Percentiles rank a stretch among this genome's conserved stretches.
Conservation (phyloP, 2,113 vertebrate species). For the Mustela nigripes region DNA sequence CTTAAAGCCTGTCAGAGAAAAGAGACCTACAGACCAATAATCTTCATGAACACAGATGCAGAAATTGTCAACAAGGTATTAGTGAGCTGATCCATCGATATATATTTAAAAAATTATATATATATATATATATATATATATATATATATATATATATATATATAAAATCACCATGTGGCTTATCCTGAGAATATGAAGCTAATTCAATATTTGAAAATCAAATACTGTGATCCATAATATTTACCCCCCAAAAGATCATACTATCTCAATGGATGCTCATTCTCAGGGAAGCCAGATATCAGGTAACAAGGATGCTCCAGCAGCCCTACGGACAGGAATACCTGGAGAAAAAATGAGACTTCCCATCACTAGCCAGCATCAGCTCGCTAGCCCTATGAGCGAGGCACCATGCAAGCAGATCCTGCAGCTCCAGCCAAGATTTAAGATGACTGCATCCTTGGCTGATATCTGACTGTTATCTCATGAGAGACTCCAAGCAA, state of each 20-base stretch:
- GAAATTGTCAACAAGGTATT: neutral
- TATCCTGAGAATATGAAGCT: neutral
- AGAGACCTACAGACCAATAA: neutral
- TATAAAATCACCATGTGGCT: neutral
- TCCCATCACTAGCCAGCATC: neutral
- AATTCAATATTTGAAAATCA: neutral
- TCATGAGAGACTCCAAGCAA: neutral
- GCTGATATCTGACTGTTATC: neutral
- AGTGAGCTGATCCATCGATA: neutral
- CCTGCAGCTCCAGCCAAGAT: neutral
- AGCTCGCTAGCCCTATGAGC: no score
- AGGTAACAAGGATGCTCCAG: neutral
- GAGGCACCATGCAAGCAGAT: neutral
- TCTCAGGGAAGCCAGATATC: neutral
- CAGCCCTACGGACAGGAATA: neutral
- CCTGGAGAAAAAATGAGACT: neutral
- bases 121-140: neutral
- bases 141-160: no score
- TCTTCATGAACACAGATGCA: neutral
- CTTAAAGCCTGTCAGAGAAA: neutral
- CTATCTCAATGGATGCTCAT: neutral
- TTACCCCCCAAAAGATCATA: neutral
- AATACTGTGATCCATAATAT: neutral
- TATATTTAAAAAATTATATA: neutral
- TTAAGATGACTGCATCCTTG: neutral